Percentiles rank a stretch among this genome's conserved stretches.
phyloP scores from a whole-genome alignment of 1,140 invertebrate species.

The Orius insidiosus region DNA sequence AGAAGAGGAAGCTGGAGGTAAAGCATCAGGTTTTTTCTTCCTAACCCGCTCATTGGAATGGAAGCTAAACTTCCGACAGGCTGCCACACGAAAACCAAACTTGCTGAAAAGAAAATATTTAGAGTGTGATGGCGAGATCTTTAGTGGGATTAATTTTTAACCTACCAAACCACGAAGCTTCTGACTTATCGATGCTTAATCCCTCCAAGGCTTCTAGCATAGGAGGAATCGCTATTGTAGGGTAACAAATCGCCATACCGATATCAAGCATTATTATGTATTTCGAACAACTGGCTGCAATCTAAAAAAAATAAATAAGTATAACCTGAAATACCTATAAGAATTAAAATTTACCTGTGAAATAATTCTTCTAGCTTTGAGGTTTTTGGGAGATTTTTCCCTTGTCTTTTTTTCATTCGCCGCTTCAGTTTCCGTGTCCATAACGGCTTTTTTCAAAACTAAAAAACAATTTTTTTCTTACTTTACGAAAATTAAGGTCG shows the following conservation, averaged over 20 bases:
- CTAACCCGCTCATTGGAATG: constrained; percentile 14
- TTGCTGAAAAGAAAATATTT: constrained; percentile 17
- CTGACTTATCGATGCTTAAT: constrained; percentile 17
- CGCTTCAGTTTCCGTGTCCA: no score
- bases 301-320: constrained; percentile 11
- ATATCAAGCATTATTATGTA: constrained; percentile 19
- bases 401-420: no score
- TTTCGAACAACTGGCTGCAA: constrained; percentile 16
- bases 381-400: no score
- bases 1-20: constrained; percentile 20
- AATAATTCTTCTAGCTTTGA: background rate
- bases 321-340: background rate
- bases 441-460: no score
- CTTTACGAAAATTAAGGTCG: no score
- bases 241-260: constrained; percentile 21
- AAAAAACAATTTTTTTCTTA: no score
- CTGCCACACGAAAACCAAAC: constrained; percentile 21
- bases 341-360: background rate
- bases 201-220: constrained; percentile 17
- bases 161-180: constrained; percentile 22
- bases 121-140: background rate
- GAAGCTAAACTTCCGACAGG: constrained; percentile 21
- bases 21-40: constrained; percentile 20
- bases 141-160: background rate
- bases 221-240: constrained; percentile 21